phyloP scores from a whole-genome alignment of 2,797 vertebrate genomes.

The Diplodus sargus region DNA sequence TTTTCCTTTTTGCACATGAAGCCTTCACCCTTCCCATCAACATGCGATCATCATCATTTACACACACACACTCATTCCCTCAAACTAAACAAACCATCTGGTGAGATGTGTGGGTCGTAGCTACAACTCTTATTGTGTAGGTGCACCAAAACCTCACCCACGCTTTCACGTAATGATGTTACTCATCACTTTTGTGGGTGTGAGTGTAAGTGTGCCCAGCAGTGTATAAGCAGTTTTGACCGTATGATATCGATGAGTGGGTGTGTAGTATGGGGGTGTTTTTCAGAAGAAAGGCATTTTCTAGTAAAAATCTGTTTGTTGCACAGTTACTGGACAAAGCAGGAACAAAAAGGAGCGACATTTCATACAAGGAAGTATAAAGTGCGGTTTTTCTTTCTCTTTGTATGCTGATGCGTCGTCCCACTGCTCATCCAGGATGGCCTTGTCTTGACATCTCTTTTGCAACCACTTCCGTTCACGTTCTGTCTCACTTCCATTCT shows the following conservation, averaged over 20 bases:
- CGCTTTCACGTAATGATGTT: conserved; percentile 34
- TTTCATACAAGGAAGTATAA: neutral
- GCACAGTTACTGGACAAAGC: neutral
- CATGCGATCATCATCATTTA: conserved; percentile 9
- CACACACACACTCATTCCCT: conserved; percentile 14
- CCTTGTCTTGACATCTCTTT: conserved; percentile 44
- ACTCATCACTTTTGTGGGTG: conserved; percentile 39
- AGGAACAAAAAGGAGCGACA: neutral
- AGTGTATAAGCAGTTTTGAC: conserved; percentile 23
- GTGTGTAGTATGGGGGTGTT: conserved; percentile 47
- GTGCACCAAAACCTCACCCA: conserved; percentile 43
- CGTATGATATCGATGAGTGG: conserved; percentile 26
- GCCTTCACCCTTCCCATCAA: conserved; percentile 59
- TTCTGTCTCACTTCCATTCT: conserved; percentile 13
- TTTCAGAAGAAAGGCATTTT: conserved; percentile 63
- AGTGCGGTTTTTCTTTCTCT: neutral
- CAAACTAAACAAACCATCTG: conserved; percentile 24
- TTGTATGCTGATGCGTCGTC: neutral
- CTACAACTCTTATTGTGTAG: conserved; percentile 43
- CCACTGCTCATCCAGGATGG: neutral
- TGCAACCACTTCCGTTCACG: conserved; percentile 56
- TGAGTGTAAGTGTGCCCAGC: neutral
- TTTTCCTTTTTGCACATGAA: conserved; percentile 32
- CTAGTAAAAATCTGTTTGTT: conserved; percentile 52
- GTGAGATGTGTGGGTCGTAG: conserved; percentile 4